Conservation (phyloP, 2,797 vertebrate species). For the Pangasius larnaudii region DNA sequence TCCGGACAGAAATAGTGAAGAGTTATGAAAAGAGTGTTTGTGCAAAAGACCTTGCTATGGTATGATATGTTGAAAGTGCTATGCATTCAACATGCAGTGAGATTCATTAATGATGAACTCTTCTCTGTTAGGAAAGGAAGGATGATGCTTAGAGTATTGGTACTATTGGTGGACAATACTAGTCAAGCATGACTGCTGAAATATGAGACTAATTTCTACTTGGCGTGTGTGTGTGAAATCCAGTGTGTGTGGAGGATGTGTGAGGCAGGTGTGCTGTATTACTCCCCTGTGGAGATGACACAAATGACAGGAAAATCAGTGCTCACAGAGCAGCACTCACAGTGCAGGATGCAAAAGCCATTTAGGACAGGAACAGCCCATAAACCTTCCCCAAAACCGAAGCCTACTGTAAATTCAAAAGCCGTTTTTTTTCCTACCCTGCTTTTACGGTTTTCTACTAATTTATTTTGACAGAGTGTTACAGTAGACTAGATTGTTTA, state of each 20-base stretch:
- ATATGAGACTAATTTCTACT: not conserved
- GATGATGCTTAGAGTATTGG: not conserved
- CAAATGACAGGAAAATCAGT: conserved; percentile 52
- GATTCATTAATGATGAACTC: not conserved
- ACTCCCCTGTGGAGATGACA: conserved; percentile 69
- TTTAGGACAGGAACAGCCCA: conserved; percentile 65
- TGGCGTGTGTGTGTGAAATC: not conserved
- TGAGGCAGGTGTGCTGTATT: conserved; percentile 74
- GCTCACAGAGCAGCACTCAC: conserved; percentile 46
- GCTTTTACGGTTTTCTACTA: not conserved
- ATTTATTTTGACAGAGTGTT: not conserved
- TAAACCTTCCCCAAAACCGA: conserved; percentile 61
- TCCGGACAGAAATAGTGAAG: conserved; percentile 3
- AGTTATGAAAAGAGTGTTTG: not conserved
- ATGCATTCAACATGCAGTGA: not conserved
- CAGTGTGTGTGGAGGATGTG: conserved; percentile 47
- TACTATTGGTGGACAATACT: not conserved
- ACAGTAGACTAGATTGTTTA: conserved; percentile 2
- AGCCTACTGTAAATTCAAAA: conserved; percentile 35
- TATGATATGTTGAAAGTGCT: not conserved
- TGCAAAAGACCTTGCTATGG: not conserved
- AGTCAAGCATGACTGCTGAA: not conserved
- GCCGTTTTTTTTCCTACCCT: not conserved
- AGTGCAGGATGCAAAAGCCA: conserved; percentile 67
- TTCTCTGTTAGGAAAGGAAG: not conserved